A percentile compares a stretch with the other conserved stretches of the same genome.
Evolutionary conservation across 2,888 invertebrate species (phyloP).

Genomic region (Phalera bucephala): DNA sequence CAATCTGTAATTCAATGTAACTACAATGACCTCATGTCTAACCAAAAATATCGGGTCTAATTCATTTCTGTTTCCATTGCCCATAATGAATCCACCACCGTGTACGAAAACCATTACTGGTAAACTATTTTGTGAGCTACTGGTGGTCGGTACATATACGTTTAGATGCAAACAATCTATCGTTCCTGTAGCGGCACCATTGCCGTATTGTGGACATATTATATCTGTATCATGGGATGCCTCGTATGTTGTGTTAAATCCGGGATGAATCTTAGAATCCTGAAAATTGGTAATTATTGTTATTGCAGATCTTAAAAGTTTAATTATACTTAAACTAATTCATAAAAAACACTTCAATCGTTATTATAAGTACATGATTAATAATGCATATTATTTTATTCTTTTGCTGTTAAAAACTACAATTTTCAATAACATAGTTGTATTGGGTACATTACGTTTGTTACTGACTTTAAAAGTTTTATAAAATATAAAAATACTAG

Average conservation of each 20-base stretch:
- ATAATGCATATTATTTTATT: too few species aligned
- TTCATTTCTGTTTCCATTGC: background rate
- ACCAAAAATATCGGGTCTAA: slow-evolving; percentile 8
- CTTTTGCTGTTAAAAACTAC: too few species aligned
- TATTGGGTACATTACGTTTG: too few species aligned
- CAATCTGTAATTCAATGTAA: slow-evolving; percentile 17
- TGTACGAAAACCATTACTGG: slow-evolving; percentile 19
- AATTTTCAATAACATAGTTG: too few species aligned
- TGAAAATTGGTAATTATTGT: too few species aligned
- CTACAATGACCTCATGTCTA: slow-evolving; percentile 10
- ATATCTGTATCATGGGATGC: slow-evolving; percentile 4
- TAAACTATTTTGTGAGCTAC: background rate
- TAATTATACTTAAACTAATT: too few species aligned
- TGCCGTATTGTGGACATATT: slow-evolving; percentile 12
- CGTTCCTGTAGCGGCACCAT: slow-evolving; percentile 3
- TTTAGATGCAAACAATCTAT: slow-evolving; percentile 17
- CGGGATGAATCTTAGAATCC: too few species aligned
- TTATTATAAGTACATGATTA: too few species aligned
- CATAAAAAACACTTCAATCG: too few species aligned
- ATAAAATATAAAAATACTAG: background rate
- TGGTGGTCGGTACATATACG: slow-evolving; percentile 9
- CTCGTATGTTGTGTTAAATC: slow-evolving; percentile 1
- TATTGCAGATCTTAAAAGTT: too few species aligned
- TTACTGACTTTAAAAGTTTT: slow-evolving; percentile 13
- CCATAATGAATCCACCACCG: slow-evolving; percentile 9